These are phyloP conservation scores for Melangyna quadrimaculata DNA, from an alignment of 2,888 invertebrate species.

Conservation along the genomic window DNA sequence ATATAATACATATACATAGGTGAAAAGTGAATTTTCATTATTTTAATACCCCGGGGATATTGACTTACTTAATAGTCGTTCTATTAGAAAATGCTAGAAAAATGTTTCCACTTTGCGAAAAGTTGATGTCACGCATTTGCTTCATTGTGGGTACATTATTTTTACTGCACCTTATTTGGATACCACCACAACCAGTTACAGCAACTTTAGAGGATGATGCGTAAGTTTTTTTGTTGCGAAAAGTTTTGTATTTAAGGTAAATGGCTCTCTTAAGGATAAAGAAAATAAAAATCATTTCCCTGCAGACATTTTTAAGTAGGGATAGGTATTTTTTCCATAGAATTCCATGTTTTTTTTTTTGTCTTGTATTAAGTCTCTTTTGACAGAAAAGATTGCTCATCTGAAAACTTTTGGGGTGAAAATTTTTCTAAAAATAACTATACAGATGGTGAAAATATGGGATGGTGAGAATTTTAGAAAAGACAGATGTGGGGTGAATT, in stretches of 20 bases:
- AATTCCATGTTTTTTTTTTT: conserved; percentile 4
- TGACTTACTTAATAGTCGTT: neutral
- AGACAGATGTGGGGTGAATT: conserved; percentile 16
- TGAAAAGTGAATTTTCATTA: conserved; percentile 11
- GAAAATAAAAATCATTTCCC: neutral
- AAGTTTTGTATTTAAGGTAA: neutral
- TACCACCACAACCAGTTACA: conserved; percentile 77
- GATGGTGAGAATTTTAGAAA: conserved; percentile 23
- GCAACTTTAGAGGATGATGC: conserved; percentile 80
- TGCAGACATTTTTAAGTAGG: neutral
- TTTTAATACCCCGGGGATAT: neutral
- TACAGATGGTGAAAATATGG: conserved; percentile 42
- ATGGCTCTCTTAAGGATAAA: neutral
- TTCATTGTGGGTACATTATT: conserved; percentile 80
- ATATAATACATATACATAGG: no score
- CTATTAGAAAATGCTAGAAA: conserved; percentile 79
- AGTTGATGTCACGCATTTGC: conserved; percentile 81
- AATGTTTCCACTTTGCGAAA: conserved; percentile 79
- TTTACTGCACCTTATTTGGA: conserved; percentile 77
- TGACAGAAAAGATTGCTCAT: conserved; percentile 54
- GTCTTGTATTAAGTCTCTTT: neutral
- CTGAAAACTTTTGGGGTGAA: conserved; percentile 58
- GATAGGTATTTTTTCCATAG: neutral
- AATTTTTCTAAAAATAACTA: conserved; percentile 60
- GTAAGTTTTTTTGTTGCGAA: conserved; percentile 75